Base-by-base conservation (phyloP, 2,888 invertebrate species). In the Ectropis crepuscularia region DNA sequence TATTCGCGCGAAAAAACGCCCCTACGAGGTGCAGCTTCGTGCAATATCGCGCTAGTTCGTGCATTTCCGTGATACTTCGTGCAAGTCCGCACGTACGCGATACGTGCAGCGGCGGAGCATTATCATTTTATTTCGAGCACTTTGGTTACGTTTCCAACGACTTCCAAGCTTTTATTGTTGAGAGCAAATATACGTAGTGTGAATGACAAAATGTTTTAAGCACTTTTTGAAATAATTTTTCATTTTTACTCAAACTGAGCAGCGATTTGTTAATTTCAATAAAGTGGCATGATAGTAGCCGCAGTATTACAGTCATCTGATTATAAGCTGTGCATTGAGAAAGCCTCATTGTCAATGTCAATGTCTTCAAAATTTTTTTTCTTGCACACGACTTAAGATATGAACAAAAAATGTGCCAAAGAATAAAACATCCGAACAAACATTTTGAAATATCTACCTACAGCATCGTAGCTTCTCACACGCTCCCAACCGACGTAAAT, bases 1-100 rank as follows among this genome's bases (percentile, higher is more conserved):
- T 66, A 69, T 69, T 72, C 70, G 63, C 65, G 67, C 66, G 70
- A 65, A 69, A 70, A 70, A 72, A 63, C 64, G 53, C 51, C 61
- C 59, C 39, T 49, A 65, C 61, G 57, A 67, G 70, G 68, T 68
- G 70, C 64, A 68, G 67, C 47, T 53, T 63, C 49, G 53, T 51
- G 61, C 54, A 54, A 46, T 43, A 53, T 67, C 47, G 45, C 62
- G 57, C 59, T 68, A 65, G 57, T 51, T 38, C 61, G 59, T 50
- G 61, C 45, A 37, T 12, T n/a, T 16, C 16, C 46, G 47, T 12
- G 47, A 9, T 7, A 16, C 36, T 53, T 64, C 45, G 45, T 65
- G 61, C 65, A 67, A 64, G 57, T 55, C n/a, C 53, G 54, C 72
- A 70, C 70, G 72, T 69, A 48, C 57, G 10, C 0, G 9, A 6